Base-by-base conservation (phyloP, 64 coral and sea anemone genomes). In the Actinia equina region DNA sequence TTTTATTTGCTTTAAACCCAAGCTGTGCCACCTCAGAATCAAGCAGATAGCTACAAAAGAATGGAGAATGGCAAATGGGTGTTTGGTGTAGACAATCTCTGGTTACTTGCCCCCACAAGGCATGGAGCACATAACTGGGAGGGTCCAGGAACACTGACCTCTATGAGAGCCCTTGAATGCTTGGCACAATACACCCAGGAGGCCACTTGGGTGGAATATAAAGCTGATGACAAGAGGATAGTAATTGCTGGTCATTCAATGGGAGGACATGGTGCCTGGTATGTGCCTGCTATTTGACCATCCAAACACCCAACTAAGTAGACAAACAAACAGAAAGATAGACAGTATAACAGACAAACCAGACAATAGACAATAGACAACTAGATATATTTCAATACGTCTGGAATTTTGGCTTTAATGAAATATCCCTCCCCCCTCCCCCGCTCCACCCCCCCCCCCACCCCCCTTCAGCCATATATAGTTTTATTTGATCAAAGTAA, bases 121-220 rank as follows among this genome's bases (percentile, higher is more conserved):
- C 97, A 99, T 91, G 97, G 97, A 25, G 97, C 93, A 63, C 97
- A 99, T 81, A 99, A 99, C 82, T 99, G 97, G 97, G 97, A 99
- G 57, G 97, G 97, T 12, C 97, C 97, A 69, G 97, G 97, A 82
- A 93, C 93, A 55, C 88, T 99, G 11, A 99, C 97, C 25, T 90
- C 97, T 19, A 91, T 99, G 93, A 89, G 44, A 45, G 93, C 97
- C 43, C 82, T 99, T 2, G 49, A 52, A 52, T 90, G 80, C 71
- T 85, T 99, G 54, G 93, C 93, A 74, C 79, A 91, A 58, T 71
- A 93, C 18, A 99, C 93, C 63, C 71, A 92, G 69, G 88, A 91
- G 30, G 65, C 87, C 42, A 42, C 91, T 59, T 85, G 91, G 77
- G 79, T 90, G 43, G 65, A 86, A 26, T 76, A 85, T 45, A 94